A percentile compares a stretch with the other conserved stretches of the same genome.
phyloP scores from a whole-genome alignment of 2,113 vertebrate species.

The Periophthalmodon schlosseri region DNA sequence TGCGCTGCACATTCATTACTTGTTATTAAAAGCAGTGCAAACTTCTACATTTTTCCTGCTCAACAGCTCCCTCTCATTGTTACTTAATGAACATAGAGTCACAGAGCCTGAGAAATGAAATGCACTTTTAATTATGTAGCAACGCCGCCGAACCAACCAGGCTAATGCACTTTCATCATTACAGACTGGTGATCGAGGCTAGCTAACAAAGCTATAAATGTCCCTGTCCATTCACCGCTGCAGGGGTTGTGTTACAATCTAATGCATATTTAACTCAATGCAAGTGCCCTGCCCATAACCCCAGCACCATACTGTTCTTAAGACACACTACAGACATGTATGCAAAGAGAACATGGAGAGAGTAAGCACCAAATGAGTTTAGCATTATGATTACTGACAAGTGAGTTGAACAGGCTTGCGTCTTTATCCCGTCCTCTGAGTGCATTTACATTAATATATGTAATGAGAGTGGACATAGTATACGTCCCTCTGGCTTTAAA shows the following conservation, averaged over 20 bases:
- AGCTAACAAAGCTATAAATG: constrained; percentile 36
- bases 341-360: not conserved
- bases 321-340: not conserved
- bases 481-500: no score
- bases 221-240: constrained; percentile 17
- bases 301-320: not conserved
- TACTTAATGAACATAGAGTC: constrained; percentile 35
- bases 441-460: no score
- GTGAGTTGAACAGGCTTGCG: not conserved
- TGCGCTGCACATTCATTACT: constrained; percentile 4
- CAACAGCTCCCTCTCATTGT: constrained; percentile 21
- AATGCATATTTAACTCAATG: constrained; percentile 43
- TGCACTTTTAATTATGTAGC: constrained; percentile 64
- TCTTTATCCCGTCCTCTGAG: no score
- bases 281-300: constrained; percentile 10
- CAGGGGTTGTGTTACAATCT: constrained; percentile 23
- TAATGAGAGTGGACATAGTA: no score
- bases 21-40: constrained; percentile 15
- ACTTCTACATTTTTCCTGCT: constrained; percentile 1
- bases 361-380: not conserved
- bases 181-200: constrained; percentile 19
- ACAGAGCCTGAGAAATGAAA: constrained; percentile 46
- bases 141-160: constrained; percentile 41
- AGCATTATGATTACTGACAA: not conserved
- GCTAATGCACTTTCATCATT: constrained; percentile 34